Evolutionary conservation across 2,888 invertebrate genomes (phyloP).

Genomic region (Axea sp.): DNA sequence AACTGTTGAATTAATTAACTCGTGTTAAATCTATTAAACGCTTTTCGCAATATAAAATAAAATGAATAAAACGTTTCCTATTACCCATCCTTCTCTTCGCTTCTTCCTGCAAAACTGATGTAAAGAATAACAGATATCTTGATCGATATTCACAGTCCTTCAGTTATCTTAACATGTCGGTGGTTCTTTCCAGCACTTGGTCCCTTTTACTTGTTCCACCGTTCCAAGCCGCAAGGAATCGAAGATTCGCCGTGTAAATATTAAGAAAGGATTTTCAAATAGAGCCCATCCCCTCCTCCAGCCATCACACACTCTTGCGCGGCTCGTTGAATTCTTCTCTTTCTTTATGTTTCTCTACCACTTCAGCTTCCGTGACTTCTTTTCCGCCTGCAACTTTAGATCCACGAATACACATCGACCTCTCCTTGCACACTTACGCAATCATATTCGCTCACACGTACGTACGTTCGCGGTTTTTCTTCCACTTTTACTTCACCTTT

Average conservation of each 20-base stretch:
- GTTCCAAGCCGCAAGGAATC: slow-evolving; percentile 25
- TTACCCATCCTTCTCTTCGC: no score
- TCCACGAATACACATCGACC: slow-evolving; percentile 37
- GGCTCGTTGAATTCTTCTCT: slow-evolving; percentile 29
- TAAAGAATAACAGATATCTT: slow-evolving; percentile 30
- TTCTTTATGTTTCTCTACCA: slow-evolving; percentile 28
- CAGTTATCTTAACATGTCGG: slow-evolving; percentile 45
- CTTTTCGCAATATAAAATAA: no score
- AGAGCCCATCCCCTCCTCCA: slow-evolving; percentile 12
- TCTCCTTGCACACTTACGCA: slow-evolving; percentile 22
- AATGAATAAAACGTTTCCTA: no score
- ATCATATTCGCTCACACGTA: not conserved
- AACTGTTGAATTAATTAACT: no score
- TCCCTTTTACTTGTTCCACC: slow-evolving; percentile 22
- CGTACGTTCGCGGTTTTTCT: slow-evolving; percentile 15
- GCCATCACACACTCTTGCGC: slow-evolving; percentile 12
- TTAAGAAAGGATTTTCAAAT: slow-evolving; percentile 56
- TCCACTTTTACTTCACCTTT: slow-evolving; percentile 29
- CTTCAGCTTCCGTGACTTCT: slow-evolving; percentile 38
- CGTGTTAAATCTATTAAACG: no score
- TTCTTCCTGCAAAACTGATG: not conserved
- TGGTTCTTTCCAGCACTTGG: slow-evolving; percentile 15
- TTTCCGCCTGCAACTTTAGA: slow-evolving; percentile 29
- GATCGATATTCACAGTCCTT: slow-evolving; percentile 39
- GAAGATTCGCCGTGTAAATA: slow-evolving; percentile 48